Evolutionary conservation across 2,888 invertebrate species (phyloP).

Genomic region (Cephonodes hylas): DNA sequence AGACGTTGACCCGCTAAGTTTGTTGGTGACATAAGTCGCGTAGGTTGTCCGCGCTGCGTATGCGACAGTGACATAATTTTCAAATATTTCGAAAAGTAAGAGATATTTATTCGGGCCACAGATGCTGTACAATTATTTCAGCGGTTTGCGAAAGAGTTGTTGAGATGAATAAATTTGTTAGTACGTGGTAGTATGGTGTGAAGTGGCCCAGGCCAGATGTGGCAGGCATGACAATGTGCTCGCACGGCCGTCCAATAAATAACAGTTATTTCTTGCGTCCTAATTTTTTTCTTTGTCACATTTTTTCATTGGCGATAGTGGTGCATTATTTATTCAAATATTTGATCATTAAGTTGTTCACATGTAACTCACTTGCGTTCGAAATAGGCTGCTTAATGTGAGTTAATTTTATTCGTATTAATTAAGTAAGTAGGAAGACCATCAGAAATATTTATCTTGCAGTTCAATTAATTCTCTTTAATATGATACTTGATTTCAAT

Average conservation of each 20-base stretch:
- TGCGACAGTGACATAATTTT: slow-evolving; percentile 57
- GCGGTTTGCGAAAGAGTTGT: background rate
- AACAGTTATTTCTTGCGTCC: slow-evolving; percentile 14
- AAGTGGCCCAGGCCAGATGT: slow-evolving; percentile 10
- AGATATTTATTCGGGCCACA: slow-evolving; percentile 6
- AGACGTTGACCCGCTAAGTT: slow-evolving; percentile 39
- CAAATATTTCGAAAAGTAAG: slow-evolving; percentile 48
- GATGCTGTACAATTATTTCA: background rate
- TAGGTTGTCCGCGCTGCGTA: slow-evolving; percentile 42
- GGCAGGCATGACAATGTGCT: slow-evolving; percentile 17
- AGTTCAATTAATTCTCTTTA: too few species aligned
- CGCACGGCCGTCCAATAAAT: slow-evolving; percentile 9
- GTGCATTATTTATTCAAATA: too few species aligned
- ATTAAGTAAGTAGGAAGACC: too few species aligned
- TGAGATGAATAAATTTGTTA: background rate
- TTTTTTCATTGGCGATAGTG: background rate
- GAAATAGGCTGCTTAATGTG: too few species aligned
- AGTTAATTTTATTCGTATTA: too few species aligned
- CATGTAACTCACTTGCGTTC: too few species aligned
- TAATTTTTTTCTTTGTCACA: slow-evolving; percentile 3
- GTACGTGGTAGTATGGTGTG: background rate
- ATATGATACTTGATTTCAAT: too few species aligned
- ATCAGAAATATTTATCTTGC: too few species aligned
- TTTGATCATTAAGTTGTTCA: too few species aligned
- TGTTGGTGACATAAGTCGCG: slow-evolving; percentile 48